These are phyloP conservation scores for Malurus leucopterus DNA, from an alignment of 2,797 vertebrate genomes.

Conservation along the genomic window DNA sequence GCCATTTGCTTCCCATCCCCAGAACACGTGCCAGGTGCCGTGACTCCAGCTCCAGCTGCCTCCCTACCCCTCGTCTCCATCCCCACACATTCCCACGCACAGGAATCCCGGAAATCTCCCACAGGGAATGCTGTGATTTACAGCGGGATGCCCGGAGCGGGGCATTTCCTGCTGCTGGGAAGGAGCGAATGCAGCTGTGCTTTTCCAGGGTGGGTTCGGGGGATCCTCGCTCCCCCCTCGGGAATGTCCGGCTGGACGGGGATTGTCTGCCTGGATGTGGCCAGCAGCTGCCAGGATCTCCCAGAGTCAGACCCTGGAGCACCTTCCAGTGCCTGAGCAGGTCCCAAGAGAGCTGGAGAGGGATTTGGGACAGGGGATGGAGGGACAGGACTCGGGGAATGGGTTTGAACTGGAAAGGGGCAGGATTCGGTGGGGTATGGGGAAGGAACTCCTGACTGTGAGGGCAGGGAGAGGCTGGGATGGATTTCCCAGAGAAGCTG, in stretches of 20 bases:
- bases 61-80: neutral
- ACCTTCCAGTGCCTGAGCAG: neutral
- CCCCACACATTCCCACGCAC: neutral
- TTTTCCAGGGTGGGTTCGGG: neutral
- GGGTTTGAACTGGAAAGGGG: neutral
- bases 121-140: neutral
- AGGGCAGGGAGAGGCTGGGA: neutral
- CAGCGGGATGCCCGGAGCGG: neutral
- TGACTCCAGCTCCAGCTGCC: neutral
- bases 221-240: neutral
- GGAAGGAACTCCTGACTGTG: neutral
- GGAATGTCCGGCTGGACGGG: neutral
- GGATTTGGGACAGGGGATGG: neutral
- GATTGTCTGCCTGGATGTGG: neutral
- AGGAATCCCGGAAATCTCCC: conserved; percentile 5
- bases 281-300: neutral
- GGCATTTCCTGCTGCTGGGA: neutral
- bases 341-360: neutral
- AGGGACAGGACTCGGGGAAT: neutral
- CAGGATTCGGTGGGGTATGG: neutral
- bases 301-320: neutral
- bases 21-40: neutral
- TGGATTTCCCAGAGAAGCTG: neutral
- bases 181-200: neutral
- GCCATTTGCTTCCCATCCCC: neutral